Conservation (phyloP, 2,113 vertebrate species). For the Burhinus bistriatus region DNA sequence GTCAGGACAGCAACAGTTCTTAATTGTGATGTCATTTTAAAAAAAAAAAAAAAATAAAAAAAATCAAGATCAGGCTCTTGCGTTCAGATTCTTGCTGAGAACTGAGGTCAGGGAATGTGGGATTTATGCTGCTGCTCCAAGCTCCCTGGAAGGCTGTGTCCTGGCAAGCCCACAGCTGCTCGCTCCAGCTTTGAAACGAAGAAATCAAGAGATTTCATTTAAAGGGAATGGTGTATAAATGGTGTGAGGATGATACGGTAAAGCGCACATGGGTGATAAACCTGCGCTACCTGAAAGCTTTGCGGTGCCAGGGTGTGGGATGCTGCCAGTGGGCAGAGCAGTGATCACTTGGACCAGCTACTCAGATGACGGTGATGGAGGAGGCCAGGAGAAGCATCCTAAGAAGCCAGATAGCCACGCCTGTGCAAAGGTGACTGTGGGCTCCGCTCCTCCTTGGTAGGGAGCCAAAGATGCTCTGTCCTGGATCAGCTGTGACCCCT, state of each 20-base stretch:
- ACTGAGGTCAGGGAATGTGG: neutral
- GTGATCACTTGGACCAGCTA: neutral
- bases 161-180: neutral
- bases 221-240: neutral
- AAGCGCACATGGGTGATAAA: rapidly evolving
- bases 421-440: neutral
- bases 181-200: neutral
- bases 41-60: neutral
- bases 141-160: neutral
- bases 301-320: neutral
- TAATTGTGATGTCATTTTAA: neutral
- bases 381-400: neutral
- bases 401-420: neutral
- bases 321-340: neutral
- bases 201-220: rapidly evolving
- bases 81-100: neutral
- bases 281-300: neutral
- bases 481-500: neutral
- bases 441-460: neutral
- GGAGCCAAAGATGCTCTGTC: neutral
- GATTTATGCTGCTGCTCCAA: neutral
- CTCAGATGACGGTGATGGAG: neutral
- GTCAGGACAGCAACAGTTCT: neutral
- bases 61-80: neutral
- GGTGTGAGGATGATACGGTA: neutral